These are phyloP conservation scores for Cantharis rustica DNA, from an alignment of 2,888 invertebrate genomes.

Conservation along the genomic window DNA sequence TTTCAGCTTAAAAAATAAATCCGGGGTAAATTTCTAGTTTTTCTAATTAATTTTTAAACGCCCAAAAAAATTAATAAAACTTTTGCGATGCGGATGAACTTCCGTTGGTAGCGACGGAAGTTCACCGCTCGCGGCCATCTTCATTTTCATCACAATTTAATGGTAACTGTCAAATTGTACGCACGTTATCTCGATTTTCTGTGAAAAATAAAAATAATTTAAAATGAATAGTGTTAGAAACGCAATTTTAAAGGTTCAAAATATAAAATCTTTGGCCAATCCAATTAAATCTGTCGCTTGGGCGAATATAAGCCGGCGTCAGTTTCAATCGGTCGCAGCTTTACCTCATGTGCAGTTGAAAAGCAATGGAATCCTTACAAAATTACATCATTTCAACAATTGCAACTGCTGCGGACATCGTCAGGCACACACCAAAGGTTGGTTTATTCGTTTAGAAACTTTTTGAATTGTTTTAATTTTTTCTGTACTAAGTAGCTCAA, in stretches of 20 bases:
- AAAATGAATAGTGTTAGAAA: constrained; percentile 75
- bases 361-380: not conserved
- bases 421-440: constrained; percentile 38
- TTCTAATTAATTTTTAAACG: too few species aligned
- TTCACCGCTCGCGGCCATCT: not conserved
- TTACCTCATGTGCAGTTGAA: not conserved
- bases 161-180: not conserved
- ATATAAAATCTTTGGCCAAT: constrained; percentile 43
- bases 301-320: constrained; percentile 71
- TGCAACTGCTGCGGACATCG: not conserved
- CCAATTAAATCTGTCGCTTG: constrained; percentile 46
- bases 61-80: too few species aligned
- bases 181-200: not conserved
- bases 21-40: too few species aligned
- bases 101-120: not conserved
- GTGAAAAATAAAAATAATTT: not conserved
- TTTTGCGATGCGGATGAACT: not conserved
- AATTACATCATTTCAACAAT: not conserved
- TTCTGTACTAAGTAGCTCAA: constrained; percentile 65
- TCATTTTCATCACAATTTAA: not conserved
- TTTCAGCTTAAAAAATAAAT: too few species aligned
- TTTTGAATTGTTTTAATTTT: not conserved
- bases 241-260: constrained; percentile 60
- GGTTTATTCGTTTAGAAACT: not conserved
- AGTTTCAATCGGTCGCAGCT: constrained; percentile 43